phyloP scores from a whole-genome alignment of 2,113 vertebrate genomes.

The Nettapus auritus region DNA sequence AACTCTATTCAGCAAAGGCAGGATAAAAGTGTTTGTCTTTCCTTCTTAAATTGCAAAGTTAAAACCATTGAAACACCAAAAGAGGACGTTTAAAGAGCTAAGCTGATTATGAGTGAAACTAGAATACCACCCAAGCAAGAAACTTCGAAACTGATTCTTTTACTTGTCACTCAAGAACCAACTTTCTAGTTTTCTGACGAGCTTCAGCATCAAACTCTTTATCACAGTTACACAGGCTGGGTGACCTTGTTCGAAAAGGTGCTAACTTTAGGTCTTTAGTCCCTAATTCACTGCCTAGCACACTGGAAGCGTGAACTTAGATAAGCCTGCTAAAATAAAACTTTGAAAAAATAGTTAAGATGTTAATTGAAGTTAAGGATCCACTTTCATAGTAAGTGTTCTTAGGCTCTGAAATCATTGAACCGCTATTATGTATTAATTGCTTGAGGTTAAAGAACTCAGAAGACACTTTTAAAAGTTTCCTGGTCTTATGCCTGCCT shows the following conservation, averaged over 20 bases:
- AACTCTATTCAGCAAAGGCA: neutral
- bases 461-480: neutral
- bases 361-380: neutral
- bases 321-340: neutral
- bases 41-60: neutral
- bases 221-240: neutral
- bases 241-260: neutral
- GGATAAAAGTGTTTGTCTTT: neutral
- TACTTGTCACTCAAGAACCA: neutral
- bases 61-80: neutral
- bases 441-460: neutral
- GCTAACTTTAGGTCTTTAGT: neutral
- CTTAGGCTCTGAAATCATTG: neutral
- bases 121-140: neutral
- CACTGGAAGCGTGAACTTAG: neutral
- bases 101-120: neutral
- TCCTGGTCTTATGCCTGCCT: neutral
- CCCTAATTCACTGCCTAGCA: neutral
- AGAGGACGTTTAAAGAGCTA: neutral
- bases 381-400: neutral
- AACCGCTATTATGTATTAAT: neutral
- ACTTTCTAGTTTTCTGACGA: neutral
- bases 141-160: neutral
- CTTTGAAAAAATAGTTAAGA: neutral
- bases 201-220: neutral